phyloP scores from a whole-genome alignment of 2,113 vertebrate species.

The Lichenostomus cassidix region DNA sequence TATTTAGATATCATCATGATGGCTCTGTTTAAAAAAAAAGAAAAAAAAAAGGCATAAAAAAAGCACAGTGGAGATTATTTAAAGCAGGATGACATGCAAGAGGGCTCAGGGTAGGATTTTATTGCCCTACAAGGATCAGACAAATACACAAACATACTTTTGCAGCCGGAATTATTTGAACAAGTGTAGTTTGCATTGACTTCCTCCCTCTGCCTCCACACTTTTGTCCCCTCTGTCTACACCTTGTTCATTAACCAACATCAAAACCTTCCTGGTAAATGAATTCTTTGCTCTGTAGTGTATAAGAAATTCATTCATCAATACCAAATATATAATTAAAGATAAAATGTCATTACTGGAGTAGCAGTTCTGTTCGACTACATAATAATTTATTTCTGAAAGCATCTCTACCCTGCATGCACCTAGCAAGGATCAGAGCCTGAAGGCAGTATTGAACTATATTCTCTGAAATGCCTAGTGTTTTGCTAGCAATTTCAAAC shows the following conservation, averaged over 20 bases:
- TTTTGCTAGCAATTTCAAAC: conserved; percentile 28
- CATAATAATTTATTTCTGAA: conserved; percentile 6
- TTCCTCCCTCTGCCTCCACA: rapidly evolving
- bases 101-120: neutral
- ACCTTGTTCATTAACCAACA: neutral
- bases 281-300: neutral
- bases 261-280: neutral
- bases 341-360: neutral
- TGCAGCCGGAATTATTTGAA: neutral
- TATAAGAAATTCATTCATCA: conserved; percentile 10
- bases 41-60: neutral
- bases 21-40: neutral
- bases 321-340: neutral
- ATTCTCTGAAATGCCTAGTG: conserved; percentile 1
- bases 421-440: conserved; percentile 3
- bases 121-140: neutral
- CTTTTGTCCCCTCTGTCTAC: neutral
- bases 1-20: neutral
- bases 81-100: neutral
- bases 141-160: neutral
- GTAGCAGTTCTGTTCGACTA: neutral
- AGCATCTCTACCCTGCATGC: neutral
- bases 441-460: conserved; percentile 22
- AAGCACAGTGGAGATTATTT: neutral
- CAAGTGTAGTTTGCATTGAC: neutral